Conservation (phyloP, 1,140 invertebrate species). For the Ceratina australensis region DNA sequence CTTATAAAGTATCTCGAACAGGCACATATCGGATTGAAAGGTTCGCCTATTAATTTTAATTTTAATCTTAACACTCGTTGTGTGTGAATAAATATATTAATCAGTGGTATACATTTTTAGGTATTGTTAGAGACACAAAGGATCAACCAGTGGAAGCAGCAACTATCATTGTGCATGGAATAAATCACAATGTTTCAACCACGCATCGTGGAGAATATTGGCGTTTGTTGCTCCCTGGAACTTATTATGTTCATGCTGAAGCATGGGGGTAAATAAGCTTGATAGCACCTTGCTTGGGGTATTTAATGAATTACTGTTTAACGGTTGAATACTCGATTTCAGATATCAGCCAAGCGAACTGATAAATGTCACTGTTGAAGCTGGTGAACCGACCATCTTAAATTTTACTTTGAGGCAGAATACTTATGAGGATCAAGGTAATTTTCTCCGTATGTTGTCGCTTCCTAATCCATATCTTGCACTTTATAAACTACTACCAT, state of each 20-base stretch:
- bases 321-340: conserved; percentile 26
- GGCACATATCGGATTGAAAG: conserved; percentile 91
- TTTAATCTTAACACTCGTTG: conserved; percentile 14
- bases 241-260: conserved; percentile 85
- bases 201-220: conserved; percentile 92
- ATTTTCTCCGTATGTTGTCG: conserved; percentile 70
- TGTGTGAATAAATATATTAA: not conserved
- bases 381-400: conserved; percentile 72
- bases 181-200: conserved; percentile 87
- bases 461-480: conserved; percentile 64
- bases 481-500: conserved; percentile 55
- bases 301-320: conserved; percentile 24
- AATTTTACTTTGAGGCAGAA: conserved; percentile 78
- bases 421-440: conserved; percentile 73
- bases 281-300: not conserved
- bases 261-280: conserved; percentile 85
- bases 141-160: conserved; percentile 84
- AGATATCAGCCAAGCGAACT: conserved; percentile 77
- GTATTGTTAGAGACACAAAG: conserved; percentile 80
- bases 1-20: conserved; percentile 92
- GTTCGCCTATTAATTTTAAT: conserved; percentile 63
- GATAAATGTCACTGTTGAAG: conserved; percentile 72
- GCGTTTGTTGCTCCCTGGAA: conserved; percentile 90
- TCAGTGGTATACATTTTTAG: conserved; percentile 71
- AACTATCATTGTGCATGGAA: conserved; percentile 84